Evolutionary conservation across 1,140 invertebrate genomes (phyloP).

Genomic region (Nebria ingens): DNA sequence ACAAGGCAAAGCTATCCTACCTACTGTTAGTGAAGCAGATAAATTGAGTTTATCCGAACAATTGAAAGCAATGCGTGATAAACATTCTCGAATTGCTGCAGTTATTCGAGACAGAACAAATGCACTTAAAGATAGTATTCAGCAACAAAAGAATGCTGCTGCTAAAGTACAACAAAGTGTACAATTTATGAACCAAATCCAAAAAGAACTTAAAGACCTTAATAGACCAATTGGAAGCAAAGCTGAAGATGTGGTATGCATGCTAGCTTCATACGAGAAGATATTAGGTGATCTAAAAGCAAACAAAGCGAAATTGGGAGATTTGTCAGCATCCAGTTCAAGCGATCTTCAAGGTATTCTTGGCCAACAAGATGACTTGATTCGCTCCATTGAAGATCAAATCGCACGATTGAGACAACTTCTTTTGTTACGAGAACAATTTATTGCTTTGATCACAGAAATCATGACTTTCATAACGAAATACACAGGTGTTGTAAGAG

Average conservation of each 20-base stretch:
- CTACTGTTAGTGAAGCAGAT: conserved; percentile 73
- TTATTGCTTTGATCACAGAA: conserved; percentile 72
- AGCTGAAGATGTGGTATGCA: conserved; percentile 72
- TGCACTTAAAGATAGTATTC: conserved; percentile 59
- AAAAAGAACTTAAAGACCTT: conserved; percentile 69
- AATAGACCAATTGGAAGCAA: conserved; percentile 76
- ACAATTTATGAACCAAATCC: conserved; percentile 68
- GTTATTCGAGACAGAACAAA: conserved; percentile 66
- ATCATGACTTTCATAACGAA: conserved; percentile 79
- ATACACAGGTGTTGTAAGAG: conserved; percentile 73
- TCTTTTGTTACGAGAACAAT: conserved; percentile 73
- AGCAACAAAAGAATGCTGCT: conserved; percentile 67
- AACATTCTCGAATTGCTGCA: conserved; percentile 57
- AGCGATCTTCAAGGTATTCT: conserved; percentile 68
- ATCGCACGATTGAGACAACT: conserved; percentile 67
- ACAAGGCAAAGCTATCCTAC: conserved; percentile 67
- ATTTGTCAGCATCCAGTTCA: conserved; percentile 61
- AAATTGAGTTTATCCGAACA: conserved; percentile 69
- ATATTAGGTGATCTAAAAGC: conserved; percentile 69
- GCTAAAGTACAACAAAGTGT: conserved; percentile 66
- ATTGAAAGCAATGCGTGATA: conserved; percentile 64
- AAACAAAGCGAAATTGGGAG: conserved; percentile 67
- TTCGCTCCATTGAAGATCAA: conserved; percentile 72
- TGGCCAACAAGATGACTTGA: conserved; percentile 72
- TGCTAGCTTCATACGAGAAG: conserved; percentile 65